Evolutionary conservation across 2,113 vertebrate species (phyloP), one percentile per base, ranked within the genome.

Genomic region (Apodemus sylvaticus): DNA sequence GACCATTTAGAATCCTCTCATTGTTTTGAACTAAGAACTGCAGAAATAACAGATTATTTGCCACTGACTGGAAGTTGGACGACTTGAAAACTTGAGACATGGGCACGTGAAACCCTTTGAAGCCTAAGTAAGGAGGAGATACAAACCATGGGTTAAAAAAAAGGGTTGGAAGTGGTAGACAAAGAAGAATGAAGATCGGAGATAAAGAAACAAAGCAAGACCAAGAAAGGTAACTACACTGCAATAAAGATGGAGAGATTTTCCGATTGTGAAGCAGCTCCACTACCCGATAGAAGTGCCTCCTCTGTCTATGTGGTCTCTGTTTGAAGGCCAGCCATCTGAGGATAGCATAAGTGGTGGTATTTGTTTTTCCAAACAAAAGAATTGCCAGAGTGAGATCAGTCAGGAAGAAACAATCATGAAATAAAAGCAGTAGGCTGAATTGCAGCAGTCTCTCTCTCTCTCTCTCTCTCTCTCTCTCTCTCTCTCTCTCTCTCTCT

Each of bases 281-380:
- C 19, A n/a, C 9, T 85, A 68, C 17, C 55, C 55, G 3, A 45
- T 14, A 16, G 53, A 74, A 3, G 71, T 90, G 48, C 48, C 36
- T 70, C 89, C 1, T 85, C 82, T 76, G 19, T 79, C 74, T 45
- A 26, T 88, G 26, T 73, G 68, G n/a, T n/a, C 39, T 92, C 62
- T 91, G 88, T 88, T 71, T 91, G 86, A 95, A 92, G 53, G 11
- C 4, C 26, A 92, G 10, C 10, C 66, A 86, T 87, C 26, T 91
- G 78, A 94, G 29, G 55, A 79, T 90, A 90, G 89, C 64, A 39
- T 86, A 53, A 96, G 24, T 19, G 51, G 70, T 20, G 31, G 5
- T 62, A 45, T 93, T 93, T 79, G 86, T 36, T 90, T 76, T 83
- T 64, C 71, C 55, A 96, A 86, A 60, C 42, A 76, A 89, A 96